Evolutionary conservation across 1,140 invertebrate genomes (phyloP), one percentile per base, ranked within the genome.

Genomic region (Hylyphantes graminicola): DNA sequence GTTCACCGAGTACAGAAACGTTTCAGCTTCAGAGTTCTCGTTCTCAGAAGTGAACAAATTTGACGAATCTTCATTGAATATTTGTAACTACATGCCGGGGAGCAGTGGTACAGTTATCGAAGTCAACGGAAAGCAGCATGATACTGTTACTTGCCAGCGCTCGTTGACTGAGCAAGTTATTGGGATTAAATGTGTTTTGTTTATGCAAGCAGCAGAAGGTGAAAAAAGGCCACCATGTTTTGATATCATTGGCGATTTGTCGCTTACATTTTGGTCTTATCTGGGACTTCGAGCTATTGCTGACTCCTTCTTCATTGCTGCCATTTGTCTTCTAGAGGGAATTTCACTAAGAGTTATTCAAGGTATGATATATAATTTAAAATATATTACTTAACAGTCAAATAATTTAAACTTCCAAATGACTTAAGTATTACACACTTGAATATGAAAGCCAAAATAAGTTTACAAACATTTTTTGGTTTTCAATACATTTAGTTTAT

Each of bases 221-320:
- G 15, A 65, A 19, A 59, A 65, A 0, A 67, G 63, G 15, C 86
- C 87, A 9, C 48, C 57, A 0, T 87, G 87, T 85, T 77, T 80
- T 21, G 61, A 87, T 21, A 50, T 86, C 10, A 13, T 67, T 19
- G 87, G 87, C 8, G 78, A 87, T 67, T 76, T 85, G 17, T n/a
- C 48, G 15, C 53, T 73, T 4, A 87, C 87, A 7, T 86, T 87
- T 70, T 87, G 85, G 72, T n/a, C 55, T 7, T 87, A 87, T 53
- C 65, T 87, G n/a, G 73, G 83, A 7, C 50, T 87, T 11, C 61
- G 87, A 72, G 50, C 68, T n/a, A n/a, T 85, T 17, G 85, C 75
- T n/a, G 87, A 87, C 70, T 53, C 86, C 13, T 79, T 70, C 21
- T 55, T 87, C 9, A 72, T 87, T n/a, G 73, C 81, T 10, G 79